Base-by-base conservation (phyloP, 1,140 invertebrate species). In the Zaprionus capensis region DNA sequence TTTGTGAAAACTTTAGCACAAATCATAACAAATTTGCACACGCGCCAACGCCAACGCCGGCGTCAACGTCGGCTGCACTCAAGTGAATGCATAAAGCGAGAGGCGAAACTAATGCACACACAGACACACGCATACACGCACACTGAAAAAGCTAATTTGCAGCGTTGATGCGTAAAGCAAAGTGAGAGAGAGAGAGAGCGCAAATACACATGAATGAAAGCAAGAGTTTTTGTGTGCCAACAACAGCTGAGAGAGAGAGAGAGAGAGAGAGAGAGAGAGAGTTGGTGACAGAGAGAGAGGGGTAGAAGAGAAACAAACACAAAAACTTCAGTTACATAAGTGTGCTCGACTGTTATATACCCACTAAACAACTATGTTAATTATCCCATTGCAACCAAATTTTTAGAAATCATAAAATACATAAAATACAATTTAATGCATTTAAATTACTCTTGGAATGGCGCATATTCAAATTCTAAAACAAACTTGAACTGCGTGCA, bases 61-160 rank as follows among this genome's bases (percentile, higher is more conserved):
- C 41, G 55, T 28, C 63, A 44, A n/a, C 41, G n/a, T 26, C 6
- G 41, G 17, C 61, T 36, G 24, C 58, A 22, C 55, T 78, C 62
- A 65, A 49, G 71, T 68, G 76, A 49, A 76, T 57, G 71, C 79
- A 70, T 59, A 67, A 53, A 49, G 51, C 38, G 44, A 49, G 36
- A 69, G 66, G 46, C 51, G 58, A 62, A 67, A 68, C 82, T 74
- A 74, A 78, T 76, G 49, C 69, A 71, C 70, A 69, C 15, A 44
- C 15, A 44, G 7, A 44, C n/a, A 17, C n/a, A 44, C n/a, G 0
- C n/a, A 31, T 9, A 2, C 28, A 31, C 9, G 31, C 31, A 44
- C 41, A 78, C 74, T 81, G 57, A 76, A 74, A 70, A 67, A 74
- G 78, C 82, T 85, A 85, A 86, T 86, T 85, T 71, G 70, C 55